Percentiles rank a stretch among this genome's conserved stretches.
Evolutionary conservation across 1,140 invertebrate species (phyloP).

Genomic region (Pseudomyrmex flavicornis): DNA sequence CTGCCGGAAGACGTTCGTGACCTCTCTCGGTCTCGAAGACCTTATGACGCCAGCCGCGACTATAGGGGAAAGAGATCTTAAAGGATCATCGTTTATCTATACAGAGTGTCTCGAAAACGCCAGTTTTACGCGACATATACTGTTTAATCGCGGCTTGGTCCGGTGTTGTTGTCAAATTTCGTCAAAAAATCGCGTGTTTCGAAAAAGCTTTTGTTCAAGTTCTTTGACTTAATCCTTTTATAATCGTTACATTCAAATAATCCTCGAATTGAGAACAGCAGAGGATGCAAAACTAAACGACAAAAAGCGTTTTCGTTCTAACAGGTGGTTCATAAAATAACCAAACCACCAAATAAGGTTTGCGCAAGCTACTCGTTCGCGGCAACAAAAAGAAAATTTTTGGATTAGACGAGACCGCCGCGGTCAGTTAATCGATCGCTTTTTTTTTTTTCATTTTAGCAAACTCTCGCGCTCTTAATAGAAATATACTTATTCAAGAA

Average conservation of each 20-base stretch:
- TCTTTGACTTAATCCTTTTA: neutral
- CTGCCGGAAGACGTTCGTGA: slow-evolving; percentile 49
- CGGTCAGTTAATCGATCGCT: slow-evolving; percentile 45
- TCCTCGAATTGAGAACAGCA: slow-evolving; percentile 9
- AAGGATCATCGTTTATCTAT: slow-evolving; percentile 44
- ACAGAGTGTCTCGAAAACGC: slow-evolving; percentile 1
- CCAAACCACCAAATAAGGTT: slow-evolving; percentile 64
- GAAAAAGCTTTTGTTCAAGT: slow-evolving; percentile 3
- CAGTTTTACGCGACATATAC: too few species aligned
- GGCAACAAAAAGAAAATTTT: slow-evolving; percentile 47
- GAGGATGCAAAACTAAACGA: slow-evolving; percentile 12
- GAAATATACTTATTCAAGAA: too few species aligned
- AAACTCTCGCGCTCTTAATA: neutral
- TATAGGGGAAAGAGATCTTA: slow-evolving; percentile 18
- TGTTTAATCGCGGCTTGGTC: neutral
- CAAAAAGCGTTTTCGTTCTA: slow-evolving; percentile 49
- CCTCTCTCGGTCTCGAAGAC: slow-evolving; percentile 13
- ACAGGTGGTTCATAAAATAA: slow-evolving; percentile 75
- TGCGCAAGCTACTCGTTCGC: slow-evolving; percentile 13
- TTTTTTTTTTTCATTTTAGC: neutral
- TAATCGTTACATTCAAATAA: neutral
- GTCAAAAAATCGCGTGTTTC: neutral
- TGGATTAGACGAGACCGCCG: neutral
- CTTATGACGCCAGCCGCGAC: slow-evolving; percentile 16
- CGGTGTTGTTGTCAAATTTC: neutral